Percentiles rank a stretch among this genome's conserved stretches.
These are phyloP conservation scores for Hedya salicella DNA, from an alignment of 2,888 invertebrate species.

Conservation along the genomic window DNA sequence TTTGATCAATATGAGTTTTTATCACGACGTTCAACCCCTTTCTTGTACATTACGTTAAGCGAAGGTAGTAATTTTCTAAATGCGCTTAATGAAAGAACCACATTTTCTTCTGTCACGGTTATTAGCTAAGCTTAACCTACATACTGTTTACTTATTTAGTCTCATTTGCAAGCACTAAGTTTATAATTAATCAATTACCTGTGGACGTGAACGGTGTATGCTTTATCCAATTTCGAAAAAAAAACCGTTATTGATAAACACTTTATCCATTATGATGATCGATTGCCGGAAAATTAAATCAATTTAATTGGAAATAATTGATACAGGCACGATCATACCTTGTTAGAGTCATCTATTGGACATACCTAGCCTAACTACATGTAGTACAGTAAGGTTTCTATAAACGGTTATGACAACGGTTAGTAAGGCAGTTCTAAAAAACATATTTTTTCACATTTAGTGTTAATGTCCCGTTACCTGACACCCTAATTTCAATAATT, in stretches of 20 bases:
- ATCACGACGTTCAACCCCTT: constrained; percentile 31
- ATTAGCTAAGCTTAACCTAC: constrained; percentile 42
- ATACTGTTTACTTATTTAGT: constrained; percentile 42
- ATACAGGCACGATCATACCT: constrained; percentile 29
- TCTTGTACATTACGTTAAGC: constrained; percentile 30
- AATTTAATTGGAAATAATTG: constrained; percentile 39
- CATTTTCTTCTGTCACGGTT: constrained; percentile 37
- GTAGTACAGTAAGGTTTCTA: too few relatives aligned
- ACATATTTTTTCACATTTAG: too few relatives aligned
- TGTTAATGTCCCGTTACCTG: too few relatives aligned
- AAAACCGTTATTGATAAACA: constrained; percentile 39
- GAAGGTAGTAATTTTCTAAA: constrained; percentile 40
- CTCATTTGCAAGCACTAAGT: constrained; percentile 42
- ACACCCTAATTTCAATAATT: too few relatives aligned
- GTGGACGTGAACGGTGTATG: constrained; percentile 36
- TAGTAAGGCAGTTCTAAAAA: too few relatives aligned
- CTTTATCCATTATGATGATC: constrained; percentile 40
- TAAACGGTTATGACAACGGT: too few relatives aligned
- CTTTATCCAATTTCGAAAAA: constrained; percentile 40
- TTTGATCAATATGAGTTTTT: constrained; percentile 34
- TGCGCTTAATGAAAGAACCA: constrained; percentile 34
- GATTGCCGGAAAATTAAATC: constrained; percentile 43
- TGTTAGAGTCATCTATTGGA: constrained; percentile 8
- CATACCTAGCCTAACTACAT: too few relatives aligned
- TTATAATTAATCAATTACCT: constrained; percentile 42